These are phyloP conservation scores for Alviniconcha strummeri DNA, from an alignment of 2,888 invertebrate species.

Conservation along the genomic window DNA sequence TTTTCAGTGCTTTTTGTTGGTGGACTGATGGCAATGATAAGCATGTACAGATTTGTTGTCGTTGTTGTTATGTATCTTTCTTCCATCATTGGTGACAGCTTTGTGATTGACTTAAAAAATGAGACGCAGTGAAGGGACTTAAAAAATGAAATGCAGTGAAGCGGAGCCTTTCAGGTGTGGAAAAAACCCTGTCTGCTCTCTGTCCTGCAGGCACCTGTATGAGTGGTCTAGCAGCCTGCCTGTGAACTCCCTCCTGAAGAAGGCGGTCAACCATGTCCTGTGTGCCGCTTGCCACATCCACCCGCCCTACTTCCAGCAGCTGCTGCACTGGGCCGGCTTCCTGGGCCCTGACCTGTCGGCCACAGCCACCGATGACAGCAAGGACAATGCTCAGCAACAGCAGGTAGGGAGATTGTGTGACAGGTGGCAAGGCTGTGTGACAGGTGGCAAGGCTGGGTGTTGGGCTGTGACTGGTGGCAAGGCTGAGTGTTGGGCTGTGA, in stretches of 20 bases:
- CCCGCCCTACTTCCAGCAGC: constrained; percentile 84
- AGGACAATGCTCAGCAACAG: constrained; percentile 65
- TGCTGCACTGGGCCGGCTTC: constrained; percentile 83
- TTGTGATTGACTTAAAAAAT: no score
- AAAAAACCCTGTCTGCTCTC: no score
- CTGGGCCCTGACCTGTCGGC: constrained; percentile 67
- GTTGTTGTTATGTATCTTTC: no score
- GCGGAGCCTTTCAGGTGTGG: no score
- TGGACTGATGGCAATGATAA: neutral
- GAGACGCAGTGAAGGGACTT: no score
- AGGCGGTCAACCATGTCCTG: constrained; percentile 88
- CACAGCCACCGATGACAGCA: constrained; percentile 76
- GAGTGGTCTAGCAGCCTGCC: constrained; percentile 85
- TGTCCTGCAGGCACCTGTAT: constrained; percentile 78
- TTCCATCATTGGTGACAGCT: no score
- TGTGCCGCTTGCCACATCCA: constrained; percentile 91
- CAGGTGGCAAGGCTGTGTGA: no score
- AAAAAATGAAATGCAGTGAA: no score
- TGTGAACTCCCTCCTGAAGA: constrained; percentile 82
- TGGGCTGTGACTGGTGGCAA: no score
- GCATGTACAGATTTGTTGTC: no score
- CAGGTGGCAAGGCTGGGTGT: no score
- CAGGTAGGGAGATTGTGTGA: constrained; percentile 33
- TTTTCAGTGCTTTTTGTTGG: neutral
- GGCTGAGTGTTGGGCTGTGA: no score